Percentiles rank a stretch among this genome's conserved stretches.
These are phyloP conservation scores for Callospermophilus lateralis DNA, from an alignment of 2,113 vertebrate species.

Conservation along the genomic window DNA sequence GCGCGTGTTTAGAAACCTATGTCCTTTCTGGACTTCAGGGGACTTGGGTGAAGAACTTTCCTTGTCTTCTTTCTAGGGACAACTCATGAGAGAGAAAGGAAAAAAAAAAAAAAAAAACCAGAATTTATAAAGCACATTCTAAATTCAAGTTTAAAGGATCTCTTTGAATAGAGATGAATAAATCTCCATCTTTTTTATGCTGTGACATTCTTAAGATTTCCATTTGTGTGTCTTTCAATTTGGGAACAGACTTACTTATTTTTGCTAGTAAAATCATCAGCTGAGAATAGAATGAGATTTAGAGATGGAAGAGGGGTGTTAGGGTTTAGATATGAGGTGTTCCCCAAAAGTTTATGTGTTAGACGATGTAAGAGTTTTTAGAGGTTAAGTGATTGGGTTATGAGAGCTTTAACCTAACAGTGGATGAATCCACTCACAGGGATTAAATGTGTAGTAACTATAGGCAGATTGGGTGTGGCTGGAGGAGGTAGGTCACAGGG, in stretches of 20 bases:
- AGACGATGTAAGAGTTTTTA: no score
- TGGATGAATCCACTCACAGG: no score
- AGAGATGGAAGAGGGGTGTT: background rate
- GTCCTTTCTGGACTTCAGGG: background rate
- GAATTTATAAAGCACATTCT: background rate
- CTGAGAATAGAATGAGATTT: background rate
- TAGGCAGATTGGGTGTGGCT: no score
- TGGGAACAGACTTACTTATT: background rate
- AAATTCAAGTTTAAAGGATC: background rate
- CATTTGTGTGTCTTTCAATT: background rate
- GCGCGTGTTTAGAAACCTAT: background rate
- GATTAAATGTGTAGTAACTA: no score
- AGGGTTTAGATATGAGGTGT: no score
- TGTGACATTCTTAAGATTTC: background rate
- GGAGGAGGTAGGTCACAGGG: no score
- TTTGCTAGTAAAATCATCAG: slow-evolving; percentile 2
- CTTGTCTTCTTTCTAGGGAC: background rate
- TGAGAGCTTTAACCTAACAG: no score
- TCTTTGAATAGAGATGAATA: background rate
- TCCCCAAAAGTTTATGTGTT: no score
- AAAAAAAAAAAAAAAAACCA: background rate
- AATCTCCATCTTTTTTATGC: background rate
- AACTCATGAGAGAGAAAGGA: background rate
- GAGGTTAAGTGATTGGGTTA: no score
- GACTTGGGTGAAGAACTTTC: background rate